These are phyloP conservation scores for Eriocheir sinensis DNA, from an alignment of 1,140 invertebrate genomes.

Conservation along the genomic window DNA sequence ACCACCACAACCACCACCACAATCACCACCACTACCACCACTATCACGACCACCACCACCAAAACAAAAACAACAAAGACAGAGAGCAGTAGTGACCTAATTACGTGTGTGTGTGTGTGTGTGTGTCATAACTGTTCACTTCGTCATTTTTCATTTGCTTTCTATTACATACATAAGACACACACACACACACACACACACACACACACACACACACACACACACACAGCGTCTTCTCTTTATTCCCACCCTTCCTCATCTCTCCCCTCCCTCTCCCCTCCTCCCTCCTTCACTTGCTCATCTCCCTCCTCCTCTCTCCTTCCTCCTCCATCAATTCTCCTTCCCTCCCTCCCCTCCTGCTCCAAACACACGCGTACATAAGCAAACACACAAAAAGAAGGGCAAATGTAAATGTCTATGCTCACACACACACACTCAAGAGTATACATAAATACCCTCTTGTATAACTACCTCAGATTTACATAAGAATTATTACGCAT, in stretches of 20 bases:
- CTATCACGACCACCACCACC: too few species aligned
- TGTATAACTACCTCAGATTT: not conserved
- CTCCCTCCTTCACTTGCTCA: not conserved
- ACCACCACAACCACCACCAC: too few species aligned
- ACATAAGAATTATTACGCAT: not conserved
- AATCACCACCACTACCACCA: too few species aligned
- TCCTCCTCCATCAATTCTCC: not conserved
- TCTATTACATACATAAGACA: too few species aligned
- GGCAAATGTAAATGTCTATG: constrained; percentile 17
- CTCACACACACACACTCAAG: constrained; percentile 35
- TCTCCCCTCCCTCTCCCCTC: not conserved
- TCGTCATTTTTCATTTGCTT: too few species aligned
- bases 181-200: constrained; percentile 23
- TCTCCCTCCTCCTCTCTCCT: not conserved
- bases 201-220: constrained; percentile 22
- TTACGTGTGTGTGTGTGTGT: constrained; percentile 3
- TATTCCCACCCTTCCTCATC: not conserved
- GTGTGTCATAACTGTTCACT: too few species aligned
- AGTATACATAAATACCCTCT: not conserved
- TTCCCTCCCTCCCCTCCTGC: not conserved
- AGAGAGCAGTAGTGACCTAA: not conserved
- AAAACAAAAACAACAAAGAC: not conserved
- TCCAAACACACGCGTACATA: constrained; percentile 39
- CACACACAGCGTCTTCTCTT: not conserved
- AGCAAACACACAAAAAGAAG: not conserved